Percentiles rank a stretch among this genome's conserved stretches.
phyloP scores from a whole-genome alignment of 2,113 vertebrate species.

The Anas platyrhynchos region DNA sequence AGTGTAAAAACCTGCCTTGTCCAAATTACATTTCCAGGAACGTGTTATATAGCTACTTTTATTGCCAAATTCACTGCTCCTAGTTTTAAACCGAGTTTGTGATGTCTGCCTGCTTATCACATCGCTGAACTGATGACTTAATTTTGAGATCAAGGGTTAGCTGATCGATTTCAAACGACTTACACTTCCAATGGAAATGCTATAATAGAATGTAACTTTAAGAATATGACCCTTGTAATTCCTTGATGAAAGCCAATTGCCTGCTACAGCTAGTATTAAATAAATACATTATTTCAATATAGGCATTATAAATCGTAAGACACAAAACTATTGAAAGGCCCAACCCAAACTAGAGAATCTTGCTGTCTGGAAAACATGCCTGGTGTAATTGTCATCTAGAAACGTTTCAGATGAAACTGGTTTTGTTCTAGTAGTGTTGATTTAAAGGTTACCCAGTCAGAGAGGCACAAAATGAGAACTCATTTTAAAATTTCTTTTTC shows the following conservation, averaged over 20 bases:
- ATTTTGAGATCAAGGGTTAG: background rate
- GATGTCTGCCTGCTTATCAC: background rate
- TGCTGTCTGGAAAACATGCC: background rate
- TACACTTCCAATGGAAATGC: background rate
- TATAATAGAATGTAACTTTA: background rate
- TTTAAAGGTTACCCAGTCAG: slow-evolving; percentile 75
- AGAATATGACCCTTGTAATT: background rate
- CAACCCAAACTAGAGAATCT: background rate
- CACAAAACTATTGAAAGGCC: background rate
- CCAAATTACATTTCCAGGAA: background rate
- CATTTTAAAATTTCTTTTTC: slow-evolving; percentile 66
- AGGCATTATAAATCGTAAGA: background rate
- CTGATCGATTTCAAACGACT: background rate
- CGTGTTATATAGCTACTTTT: background rate
- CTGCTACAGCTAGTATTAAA: background rate
- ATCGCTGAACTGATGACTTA: background rate
- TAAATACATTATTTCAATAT: background rate
- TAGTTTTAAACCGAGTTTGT: background rate
- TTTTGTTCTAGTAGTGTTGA: slow-evolving; percentile 52
- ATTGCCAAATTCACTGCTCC: background rate
- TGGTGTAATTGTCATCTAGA: slow-evolving; percentile 35
- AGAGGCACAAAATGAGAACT: slow-evolving; percentile 57
- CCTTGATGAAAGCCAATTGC: background rate
- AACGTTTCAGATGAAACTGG: slow-evolving; percentile 37
- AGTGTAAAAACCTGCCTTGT: background rate